Evolutionary conservation across 2,113 vertebrate species (phyloP).

Genomic region (Lethenteron camtschaticum): DNA sequence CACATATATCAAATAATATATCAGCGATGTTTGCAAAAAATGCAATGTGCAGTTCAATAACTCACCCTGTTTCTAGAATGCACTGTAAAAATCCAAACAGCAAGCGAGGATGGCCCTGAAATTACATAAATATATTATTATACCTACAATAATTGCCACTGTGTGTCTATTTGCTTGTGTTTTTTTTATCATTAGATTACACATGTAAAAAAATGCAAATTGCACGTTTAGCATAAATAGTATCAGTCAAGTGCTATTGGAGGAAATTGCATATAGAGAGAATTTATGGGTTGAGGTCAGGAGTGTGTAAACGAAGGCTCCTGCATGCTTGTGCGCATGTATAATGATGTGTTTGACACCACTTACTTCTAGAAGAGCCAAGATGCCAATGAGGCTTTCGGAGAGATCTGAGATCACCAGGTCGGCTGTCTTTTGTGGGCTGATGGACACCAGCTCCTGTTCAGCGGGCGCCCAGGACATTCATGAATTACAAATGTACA

Average conservation of each 20-base stretch:
- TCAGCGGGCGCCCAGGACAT: not conserved
- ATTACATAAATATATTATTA: conserved; percentile 7
- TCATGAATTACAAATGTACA: too few relatives aligned
- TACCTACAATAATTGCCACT: not conserved
- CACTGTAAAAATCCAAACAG: conserved; percentile 56
- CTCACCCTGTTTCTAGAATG: conserved; percentile 58
- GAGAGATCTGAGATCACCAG: conserved; percentile 49
- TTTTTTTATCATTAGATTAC: too few relatives aligned
- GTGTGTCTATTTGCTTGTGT: not conserved
- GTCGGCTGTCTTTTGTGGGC: conserved; percentile 60
- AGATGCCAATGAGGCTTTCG: conserved; percentile 37
- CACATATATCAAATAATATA: too few relatives aligned
- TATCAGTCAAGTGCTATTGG: not conserved
- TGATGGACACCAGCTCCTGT: conserved; percentile 53
- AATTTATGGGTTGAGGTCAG: not conserved
- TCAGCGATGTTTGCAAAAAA: too few relatives aligned
- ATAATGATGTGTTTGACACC: not conserved
- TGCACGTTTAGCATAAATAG: not conserved
- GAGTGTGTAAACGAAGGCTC: conserved; percentile 5
- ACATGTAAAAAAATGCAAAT: not conserved
- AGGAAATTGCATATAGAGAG: not conserved
- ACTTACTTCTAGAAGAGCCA: conserved; percentile 46
- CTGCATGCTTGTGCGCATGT: conserved; percentile 3
- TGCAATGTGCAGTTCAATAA: conserved; percentile 6
- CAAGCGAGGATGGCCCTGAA: conserved; percentile 36